Base-by-base conservation (phyloP, 2,888 invertebrate genomes). In the Marasmarcha lunaedactyla region DNA sequence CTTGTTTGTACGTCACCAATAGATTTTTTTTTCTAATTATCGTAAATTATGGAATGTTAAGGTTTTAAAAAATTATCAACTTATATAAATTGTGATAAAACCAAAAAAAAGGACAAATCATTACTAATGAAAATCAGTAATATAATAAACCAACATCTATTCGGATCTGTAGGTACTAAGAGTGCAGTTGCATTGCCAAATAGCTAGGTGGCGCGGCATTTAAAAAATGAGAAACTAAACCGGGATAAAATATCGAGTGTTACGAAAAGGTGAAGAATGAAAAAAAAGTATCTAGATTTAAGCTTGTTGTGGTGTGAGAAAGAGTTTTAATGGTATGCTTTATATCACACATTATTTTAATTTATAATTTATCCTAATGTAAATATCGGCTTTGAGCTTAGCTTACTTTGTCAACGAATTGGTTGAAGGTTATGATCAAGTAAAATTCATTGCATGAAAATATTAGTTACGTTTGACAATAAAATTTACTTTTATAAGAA, bases 251-350 rank as follows among this genome's bases (percentile, higher is more conserved):
- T 3, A 20, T 20, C 4, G 20, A 20, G 20, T 20, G 20, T 5
- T 5, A 5, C 3, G 11, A 7, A 11, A 30, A 30, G 11, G 10
- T 30, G 30, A 10, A 30, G 30, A 30, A 30, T 30, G 30, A 10
- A 30, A n/a, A 30, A 13, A 20, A 26, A 15, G 9, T 2, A 33
- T 34, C 20, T 37, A 25, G 14, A 37, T 38, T 35, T 33, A 35
- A 35, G 46, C 40, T 35, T 42, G 30, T 30, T 30, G 9, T 30
- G 30, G 30, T 30, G 30, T 51, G 53, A 50, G 52, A 45, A 49
- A 51, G 47, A 49, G 48, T 47, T 43, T 59, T 57, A 57, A 55
- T 57, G 57, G 53, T 51, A 50, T 52, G 67, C 65, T 67, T 68
- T 59, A 60, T 54, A 46, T 57, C 61, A 63, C 63, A 66, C 63